Evolutionary conservation across 1,140 invertebrate genomes (phyloP), one percentile per base, ranked within the genome.

Genomic region (Papilio helenus): DNA sequence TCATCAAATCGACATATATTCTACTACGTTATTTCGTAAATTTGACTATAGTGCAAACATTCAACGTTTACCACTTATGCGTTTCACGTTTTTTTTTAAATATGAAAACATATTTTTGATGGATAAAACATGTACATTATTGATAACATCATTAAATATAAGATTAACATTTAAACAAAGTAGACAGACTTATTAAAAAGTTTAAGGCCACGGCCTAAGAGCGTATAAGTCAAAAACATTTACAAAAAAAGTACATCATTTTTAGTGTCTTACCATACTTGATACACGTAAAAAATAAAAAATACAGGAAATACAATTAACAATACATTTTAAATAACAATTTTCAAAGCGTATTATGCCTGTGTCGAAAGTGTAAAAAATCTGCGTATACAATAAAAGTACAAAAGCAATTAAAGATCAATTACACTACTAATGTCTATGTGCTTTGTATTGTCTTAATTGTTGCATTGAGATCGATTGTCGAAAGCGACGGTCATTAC

Each of bases 1-100:
- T 76, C 58, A 34, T 23, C 34, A 77, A 77, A 65, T 65, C 39
- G n/a, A 65, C 76, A 44, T n/a, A 39, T 58, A 61, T 65, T 77
- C 65, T 77, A 65, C n/a, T 61, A n/a, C 61, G 76, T 5, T 4
- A 76, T 55, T 76, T 55, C 55, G 18, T 61, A 77, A 77, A 34
- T 39, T 77, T 68, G 76, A 61, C 44, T 77, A 34, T 20, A 77
- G 39, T 23, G 55, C 20, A 77, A 77, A 61, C 16, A 26, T 65
- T 26, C 16, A 58, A 12, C 49, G 49, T 23, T 23, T 23, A 65
- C 12, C 58, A 65, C 12, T 61, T 61, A 3, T 58, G 5, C 9
- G 20, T 26, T 26, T 14, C 23, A 14, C 14, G 58, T 26, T 26
- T 20, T 61, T 29, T 29, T 29, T 39, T 39, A 23, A 4, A 61